Conservation (phyloP, 2,113 vertebrate species). For the Mustelus asterias region DNA sequence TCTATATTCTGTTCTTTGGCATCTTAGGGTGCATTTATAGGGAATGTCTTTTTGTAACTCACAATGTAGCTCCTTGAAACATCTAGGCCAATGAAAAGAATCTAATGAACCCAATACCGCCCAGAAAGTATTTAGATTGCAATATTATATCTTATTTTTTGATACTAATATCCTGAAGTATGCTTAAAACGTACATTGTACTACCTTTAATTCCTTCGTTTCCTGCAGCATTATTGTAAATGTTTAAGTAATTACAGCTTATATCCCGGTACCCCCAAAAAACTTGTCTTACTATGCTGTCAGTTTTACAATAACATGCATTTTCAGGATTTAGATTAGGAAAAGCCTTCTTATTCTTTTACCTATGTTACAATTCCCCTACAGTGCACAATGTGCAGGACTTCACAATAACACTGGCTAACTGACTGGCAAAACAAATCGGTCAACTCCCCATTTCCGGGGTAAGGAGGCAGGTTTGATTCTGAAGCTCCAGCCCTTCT, state of each 20-base stretch:
- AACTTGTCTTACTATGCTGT: background rate
- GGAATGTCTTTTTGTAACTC: background rate
- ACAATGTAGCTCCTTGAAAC: background rate
- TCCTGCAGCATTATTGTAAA: background rate
- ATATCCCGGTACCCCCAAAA: background rate
- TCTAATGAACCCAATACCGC: background rate
- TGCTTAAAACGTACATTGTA: background rate
- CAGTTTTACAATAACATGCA: background rate
- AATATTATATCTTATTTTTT: background rate
- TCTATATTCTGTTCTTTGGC: background rate
- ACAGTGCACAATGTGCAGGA: background rate
- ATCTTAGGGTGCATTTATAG: background rate
- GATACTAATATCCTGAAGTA: background rate
- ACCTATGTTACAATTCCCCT: background rate
- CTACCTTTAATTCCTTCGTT: background rate
- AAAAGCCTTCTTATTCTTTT: background rate
- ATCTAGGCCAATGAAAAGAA: background rate
- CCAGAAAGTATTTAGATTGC: background rate
- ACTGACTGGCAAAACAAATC: background rate
- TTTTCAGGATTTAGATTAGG: background rate
- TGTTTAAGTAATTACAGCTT: background rate
- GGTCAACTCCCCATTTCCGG: background rate
- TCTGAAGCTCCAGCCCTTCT: background rate
- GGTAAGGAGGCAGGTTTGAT: background rate
- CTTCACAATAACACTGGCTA: background rate